A percentile compares a stretch with the other conserved stretches of the same genome.
phyloP scores from a whole-genome alignment of 2,888 invertebrate species.

The Athalia rosae region DNA sequence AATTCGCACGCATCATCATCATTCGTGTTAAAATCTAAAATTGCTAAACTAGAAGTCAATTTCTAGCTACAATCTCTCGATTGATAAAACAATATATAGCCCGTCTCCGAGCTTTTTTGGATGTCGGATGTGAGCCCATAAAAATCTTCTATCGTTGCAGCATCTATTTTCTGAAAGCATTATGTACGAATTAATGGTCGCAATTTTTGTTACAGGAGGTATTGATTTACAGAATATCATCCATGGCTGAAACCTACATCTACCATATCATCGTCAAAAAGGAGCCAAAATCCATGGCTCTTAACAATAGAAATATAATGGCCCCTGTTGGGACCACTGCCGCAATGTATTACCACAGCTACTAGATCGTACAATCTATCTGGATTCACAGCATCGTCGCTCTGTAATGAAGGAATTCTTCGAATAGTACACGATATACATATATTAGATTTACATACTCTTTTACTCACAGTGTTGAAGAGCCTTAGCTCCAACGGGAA shows the following conservation, averaged over 20 bases:
- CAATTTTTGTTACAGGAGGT: neutral
- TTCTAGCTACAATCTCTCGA: constrained; percentile 84
- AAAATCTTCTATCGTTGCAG: constrained; percentile 99
- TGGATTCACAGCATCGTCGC: constrained; percentile 98
- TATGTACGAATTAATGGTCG: constrained; percentile 50
- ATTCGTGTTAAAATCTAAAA: constrained; percentile 58
- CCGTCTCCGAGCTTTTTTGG: constrained; percentile 99
- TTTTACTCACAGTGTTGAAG: constrained; percentile 92
- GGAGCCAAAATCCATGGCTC: constrained; percentile 98
- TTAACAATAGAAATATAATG: constrained; percentile 99
- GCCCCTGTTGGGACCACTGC: constrained; percentile 98
- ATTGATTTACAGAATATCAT: constrained; percentile 19
- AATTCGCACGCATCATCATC: constrained; percentile 53
- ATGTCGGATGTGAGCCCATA: constrained; percentile 99
- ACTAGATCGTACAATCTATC: constrained; percentile 99
- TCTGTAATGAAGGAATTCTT: constrained; percentile 76
- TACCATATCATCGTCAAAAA: constrained; percentile 99
- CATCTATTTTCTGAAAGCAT: constrained; percentile 95
- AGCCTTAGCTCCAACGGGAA: constrained; percentile 98
- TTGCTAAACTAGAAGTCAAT: constrained; percentile 46
- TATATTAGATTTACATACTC: constrained; percentile 34
- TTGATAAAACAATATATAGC: constrained; percentile 99
- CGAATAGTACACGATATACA: constrained; percentile 62
- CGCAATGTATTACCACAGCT: constrained; percentile 99
- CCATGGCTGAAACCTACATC: constrained; percentile 83